A percentile compares a stretch with the other conserved stretches of the same genome.
phyloP scores from a whole-genome alignment of 2,113 vertebrate species.

The Hippocampus barbouri region DNA sequence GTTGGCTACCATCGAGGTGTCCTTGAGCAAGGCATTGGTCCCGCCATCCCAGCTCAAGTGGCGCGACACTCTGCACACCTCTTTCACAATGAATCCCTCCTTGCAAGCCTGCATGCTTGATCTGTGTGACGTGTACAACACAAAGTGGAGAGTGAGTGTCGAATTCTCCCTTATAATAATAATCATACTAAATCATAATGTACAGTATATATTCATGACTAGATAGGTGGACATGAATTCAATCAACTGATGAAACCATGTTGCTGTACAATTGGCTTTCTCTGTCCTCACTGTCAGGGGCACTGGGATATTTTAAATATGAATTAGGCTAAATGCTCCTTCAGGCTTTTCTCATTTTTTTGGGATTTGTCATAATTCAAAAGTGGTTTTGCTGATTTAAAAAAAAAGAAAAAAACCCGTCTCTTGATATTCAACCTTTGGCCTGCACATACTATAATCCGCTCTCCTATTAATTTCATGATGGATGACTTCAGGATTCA shows the following conservation, averaged over 20 bases:
- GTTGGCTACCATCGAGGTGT: no score
- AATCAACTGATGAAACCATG: conserved; percentile 1
- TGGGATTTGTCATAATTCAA: conserved; percentile 18
- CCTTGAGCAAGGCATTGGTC: no score
- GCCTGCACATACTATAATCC: conserved; percentile 35
- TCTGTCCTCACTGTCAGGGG: not conserved
- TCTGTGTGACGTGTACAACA: not conserved
- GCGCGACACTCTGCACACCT: no score
- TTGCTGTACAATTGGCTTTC: not conserved
- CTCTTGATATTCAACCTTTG: conserved; percentile 32
- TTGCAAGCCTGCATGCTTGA: no score
- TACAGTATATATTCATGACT: not conserved
- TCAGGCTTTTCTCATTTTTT: not conserved
- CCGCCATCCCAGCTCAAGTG: no score
- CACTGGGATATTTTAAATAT: conserved; percentile 3
- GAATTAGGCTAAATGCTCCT: conserved; percentile 3
- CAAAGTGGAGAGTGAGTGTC: not conserved
- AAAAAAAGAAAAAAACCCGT: not conserved
- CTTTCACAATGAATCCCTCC: no score
- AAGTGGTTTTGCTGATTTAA: conserved; percentile 24
- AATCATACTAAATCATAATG: not conserved
- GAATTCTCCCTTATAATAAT: not conserved
- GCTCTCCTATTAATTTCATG: conserved; percentile 5
- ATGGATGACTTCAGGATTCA: conserved; percentile 39
- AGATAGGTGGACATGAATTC: conserved; percentile 7